Conservation (phyloP, 2,888 invertebrate genomes). For the Limnephilus auricula region DNA sequence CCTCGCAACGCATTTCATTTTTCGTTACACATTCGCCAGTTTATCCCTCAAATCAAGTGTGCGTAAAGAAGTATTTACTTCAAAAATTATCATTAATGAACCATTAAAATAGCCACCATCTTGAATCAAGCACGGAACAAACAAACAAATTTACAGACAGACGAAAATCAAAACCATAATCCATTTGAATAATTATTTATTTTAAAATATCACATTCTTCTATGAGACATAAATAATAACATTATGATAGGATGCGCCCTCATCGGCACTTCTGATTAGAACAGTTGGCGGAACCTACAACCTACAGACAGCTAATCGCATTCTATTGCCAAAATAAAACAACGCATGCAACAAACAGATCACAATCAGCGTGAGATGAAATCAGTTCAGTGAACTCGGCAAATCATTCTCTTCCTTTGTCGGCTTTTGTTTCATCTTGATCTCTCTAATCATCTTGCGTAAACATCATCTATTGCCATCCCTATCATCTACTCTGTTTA, state of each 20-base stretch:
- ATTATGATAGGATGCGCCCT: neutral
- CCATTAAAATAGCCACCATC: no score
- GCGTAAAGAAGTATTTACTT: no score
- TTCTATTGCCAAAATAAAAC: constrained; percentile 15
- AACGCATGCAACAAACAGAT: constrained; percentile 11
- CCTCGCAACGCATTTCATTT: no score
- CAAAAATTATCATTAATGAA: no score
- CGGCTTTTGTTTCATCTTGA: constrained; percentile 37
- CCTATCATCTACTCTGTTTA: neutral
- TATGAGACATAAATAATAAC: no score
- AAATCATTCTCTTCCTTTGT: constrained; percentile 29
- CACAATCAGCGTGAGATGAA: constrained; percentile 18
- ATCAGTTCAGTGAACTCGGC: constrained; percentile 24
- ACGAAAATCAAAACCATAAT: no score
- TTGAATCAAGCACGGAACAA: no score
- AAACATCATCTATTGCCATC: neutral
- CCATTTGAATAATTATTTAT: no score
- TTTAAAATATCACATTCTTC: no score
- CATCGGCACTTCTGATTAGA: neutral
- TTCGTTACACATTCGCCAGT: no score
- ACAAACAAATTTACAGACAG: no score
- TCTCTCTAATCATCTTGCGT: constrained; percentile 19
- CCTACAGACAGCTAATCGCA: neutral
- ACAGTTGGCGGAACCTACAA: neutral
- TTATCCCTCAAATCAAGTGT: no score